phyloP scores from a whole-genome alignment of 2,113 vertebrate genomes.

The Alexandromys fortis region DNA sequence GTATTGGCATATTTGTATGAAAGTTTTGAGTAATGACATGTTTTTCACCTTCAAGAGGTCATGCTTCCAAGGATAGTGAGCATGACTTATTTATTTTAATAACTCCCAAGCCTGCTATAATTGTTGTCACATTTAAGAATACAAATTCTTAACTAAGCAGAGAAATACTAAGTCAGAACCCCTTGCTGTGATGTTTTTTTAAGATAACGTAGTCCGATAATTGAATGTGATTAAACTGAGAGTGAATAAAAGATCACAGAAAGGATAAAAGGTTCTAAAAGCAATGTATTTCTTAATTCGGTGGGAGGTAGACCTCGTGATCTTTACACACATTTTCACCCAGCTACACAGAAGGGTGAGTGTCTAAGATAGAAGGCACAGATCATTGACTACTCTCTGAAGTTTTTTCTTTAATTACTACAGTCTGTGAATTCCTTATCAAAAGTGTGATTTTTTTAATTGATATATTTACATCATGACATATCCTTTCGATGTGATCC shows the following conservation, averaged over 20 bases:
- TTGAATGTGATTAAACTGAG: background rate
- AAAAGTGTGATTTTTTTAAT: background rate
- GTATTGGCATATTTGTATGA: background rate
- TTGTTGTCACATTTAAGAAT: constrained; percentile 64
- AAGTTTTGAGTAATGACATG: background rate
- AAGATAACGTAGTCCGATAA: background rate
- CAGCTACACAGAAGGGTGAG: background rate
- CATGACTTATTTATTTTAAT: constrained; percentile 72
- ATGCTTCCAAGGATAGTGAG: constrained; percentile 61
- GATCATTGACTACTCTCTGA: accelerated
- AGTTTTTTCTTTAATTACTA: background rate
- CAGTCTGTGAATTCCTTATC: background rate
- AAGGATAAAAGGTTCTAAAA: background rate
- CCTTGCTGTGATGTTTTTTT: constrained; percentile 54
- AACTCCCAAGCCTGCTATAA: constrained; percentile 52
- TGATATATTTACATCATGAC: background rate
- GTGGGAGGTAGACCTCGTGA: background rate
- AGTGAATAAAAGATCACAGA: background rate
- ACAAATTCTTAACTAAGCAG: constrained; percentile 44
- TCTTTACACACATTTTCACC: background rate
- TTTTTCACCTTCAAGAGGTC: background rate
- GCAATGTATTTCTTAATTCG: background rate
- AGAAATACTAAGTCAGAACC: constrained; percentile 47
- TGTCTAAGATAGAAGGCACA: accelerated
- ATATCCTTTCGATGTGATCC: background rate